Base-by-base conservation (phyloP, 2,888 invertebrate genomes). In the Campoletis raptor region DNA sequence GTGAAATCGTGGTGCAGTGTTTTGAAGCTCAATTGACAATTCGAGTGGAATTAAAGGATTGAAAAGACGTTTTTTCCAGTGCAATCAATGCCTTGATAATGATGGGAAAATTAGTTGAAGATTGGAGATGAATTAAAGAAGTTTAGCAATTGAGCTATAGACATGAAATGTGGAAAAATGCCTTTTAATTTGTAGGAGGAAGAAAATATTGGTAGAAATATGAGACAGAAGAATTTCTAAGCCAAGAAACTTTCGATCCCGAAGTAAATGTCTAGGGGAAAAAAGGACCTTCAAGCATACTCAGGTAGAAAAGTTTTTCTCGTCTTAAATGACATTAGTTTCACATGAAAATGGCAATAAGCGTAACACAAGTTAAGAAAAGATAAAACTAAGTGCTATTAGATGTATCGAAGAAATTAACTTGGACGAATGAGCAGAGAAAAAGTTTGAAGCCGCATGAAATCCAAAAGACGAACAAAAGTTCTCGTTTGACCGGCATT, bases 401-500 rank as follows among this genome's bases (percentile, higher is more conserved):
- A 54, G 54, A 37, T 21, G 54, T 54, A 21, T 36, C n/a, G 73
- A 73, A 73, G 37, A 37, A 54, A 73, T 54, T 54, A 73, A 73
- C 40, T 40, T n/a, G 40, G 21, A 10, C 40, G 24, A 37, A 72
- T 37, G 21, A n/a, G 37, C 24, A 10, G 8, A 54, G 54, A 21
- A 73, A 54, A 37, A 73, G 73, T 48, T 54, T 54, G 12, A 66
- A 42, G 66, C 15, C 21, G 37, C 8, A 54, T 40, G 9, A n/a
- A 45, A 73, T 52, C 10, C 64, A 42, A 64, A 77, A 78, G 52
- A 72, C 45, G 72, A n/a, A 64, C 61, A 72, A 48, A 70, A 70
- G 40, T 82, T 82, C 67, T 12, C 30, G 30, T 64, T 77, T 57
- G 37, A 42, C 54, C 72, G 45, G 64, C 36, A 42, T 21, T 48